phyloP scores from a whole-genome alignment of 2,113 vertebrate genomes.

The Brevimyrus niger region DNA sequence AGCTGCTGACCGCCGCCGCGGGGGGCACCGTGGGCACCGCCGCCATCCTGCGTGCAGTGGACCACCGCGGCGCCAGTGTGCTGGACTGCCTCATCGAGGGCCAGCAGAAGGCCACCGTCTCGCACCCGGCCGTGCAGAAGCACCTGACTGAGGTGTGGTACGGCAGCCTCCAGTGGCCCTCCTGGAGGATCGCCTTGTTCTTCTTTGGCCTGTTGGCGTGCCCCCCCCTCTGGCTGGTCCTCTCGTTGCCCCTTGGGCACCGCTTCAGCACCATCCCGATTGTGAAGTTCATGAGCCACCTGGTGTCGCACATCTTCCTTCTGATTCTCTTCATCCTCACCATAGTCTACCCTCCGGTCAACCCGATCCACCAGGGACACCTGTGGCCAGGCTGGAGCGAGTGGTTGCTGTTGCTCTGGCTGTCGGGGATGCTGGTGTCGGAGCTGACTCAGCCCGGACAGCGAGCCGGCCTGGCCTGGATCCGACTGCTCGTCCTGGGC shows the following conservation, averaged over 20 bases:
- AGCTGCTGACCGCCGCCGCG: conserved; percentile 45
- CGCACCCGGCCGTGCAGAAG: conserved; percentile 49
- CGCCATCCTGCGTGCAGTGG: conserved; percentile 38
- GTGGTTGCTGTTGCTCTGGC: conserved; percentile 48
- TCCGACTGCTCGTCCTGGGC: conserved; percentile 43
- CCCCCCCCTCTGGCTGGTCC: conserved; percentile 43
- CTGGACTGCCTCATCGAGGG: conserved; percentile 49
- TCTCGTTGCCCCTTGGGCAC: conserved; percentile 48
- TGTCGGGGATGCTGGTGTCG: conserved; percentile 46
- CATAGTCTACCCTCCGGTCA: conserved; percentile 45
- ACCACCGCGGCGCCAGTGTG: conserved; percentile 38
- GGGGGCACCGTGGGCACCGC: conserved; percentile 34
- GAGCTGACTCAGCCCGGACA: conserved; percentile 46
- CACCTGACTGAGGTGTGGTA: conserved; percentile 52
- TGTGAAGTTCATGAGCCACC: conserved; percentile 53
- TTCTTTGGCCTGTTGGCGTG: conserved; percentile 46
- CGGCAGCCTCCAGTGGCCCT: conserved; percentile 42
- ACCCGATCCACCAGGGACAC: conserved; percentile 34
- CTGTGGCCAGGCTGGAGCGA: conserved; percentile 45
- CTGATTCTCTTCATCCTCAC: conserved; percentile 48
- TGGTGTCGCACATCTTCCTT: conserved; percentile 52
- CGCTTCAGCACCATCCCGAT: conserved; percentile 48
- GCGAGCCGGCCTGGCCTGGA: conserved; percentile 46
- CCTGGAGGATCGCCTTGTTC: conserved; percentile 46
- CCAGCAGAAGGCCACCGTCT: conserved; percentile 47